Evolutionary conservation across 1,140 invertebrate species (phyloP).

Genomic region (Mamestra configurata): DNA sequence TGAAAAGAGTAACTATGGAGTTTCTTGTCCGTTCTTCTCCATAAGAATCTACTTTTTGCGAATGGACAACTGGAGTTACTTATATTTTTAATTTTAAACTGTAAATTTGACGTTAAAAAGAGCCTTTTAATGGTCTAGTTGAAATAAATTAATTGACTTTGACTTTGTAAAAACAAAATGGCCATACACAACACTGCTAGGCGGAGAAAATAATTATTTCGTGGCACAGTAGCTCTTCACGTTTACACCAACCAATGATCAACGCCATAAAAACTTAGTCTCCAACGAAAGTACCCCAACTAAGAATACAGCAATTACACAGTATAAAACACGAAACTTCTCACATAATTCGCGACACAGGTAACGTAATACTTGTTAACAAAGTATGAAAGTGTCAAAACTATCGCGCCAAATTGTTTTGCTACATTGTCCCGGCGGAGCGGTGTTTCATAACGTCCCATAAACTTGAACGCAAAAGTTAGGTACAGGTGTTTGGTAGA

Average conservation of each 20-base stretch:
- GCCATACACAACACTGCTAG: too few species aligned
- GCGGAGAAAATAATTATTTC: too few species aligned
- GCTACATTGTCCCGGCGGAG: conserved; percentile 70
- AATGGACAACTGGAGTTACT: too few species aligned
- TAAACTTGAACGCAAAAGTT: conserved; percentile 70
- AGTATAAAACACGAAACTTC: conserved; percentile 35
- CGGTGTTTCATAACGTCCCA: conserved; percentile 71
- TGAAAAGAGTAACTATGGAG: too few species aligned
- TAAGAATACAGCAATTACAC: conserved; percentile 17
- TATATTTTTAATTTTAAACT: too few species aligned
- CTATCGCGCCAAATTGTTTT: conserved; percentile 69
- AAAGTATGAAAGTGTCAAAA: conserved; percentile 73
- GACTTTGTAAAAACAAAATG: too few species aligned
- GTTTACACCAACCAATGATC: neutral
- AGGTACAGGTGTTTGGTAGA: conserved; percentile 7
- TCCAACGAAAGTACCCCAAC: neutral
- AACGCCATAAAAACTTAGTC: neutral
- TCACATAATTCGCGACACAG: conserved; percentile 38
- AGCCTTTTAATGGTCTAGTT: too few species aligned
- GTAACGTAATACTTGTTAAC: conserved; percentile 55
- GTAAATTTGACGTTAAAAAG: too few species aligned
- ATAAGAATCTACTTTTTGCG: too few species aligned
- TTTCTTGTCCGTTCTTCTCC: too few species aligned
- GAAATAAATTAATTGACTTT: too few species aligned
- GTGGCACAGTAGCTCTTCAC: neutral